Evolutionary conservation across 2,797 vertebrate genomes (phyloP).

Genomic region (Bufotes viridis): DNA sequence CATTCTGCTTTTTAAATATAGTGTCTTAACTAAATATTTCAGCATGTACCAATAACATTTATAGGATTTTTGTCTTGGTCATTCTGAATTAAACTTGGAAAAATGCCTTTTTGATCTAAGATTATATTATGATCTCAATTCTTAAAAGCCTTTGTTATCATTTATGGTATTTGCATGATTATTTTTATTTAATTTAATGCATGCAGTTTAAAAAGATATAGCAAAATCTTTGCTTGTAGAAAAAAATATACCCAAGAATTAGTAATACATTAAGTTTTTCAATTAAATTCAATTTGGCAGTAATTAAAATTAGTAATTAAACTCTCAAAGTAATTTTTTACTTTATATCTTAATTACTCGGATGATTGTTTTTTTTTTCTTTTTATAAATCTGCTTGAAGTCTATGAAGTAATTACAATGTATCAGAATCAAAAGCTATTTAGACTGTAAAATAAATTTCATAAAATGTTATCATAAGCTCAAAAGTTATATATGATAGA

Average conservation of each 20-base stretch:
- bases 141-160: constrained; percentile 24
- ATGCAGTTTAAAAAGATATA: not conserved
- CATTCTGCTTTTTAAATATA: not conserved
- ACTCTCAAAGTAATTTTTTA: constrained; percentile 21
- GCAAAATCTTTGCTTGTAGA: not conserved
- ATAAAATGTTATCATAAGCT: not conserved
- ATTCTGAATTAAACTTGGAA: constrained; percentile 5
- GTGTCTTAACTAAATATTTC: not conserved
- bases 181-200: constrained; percentile 4
- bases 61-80: no score
- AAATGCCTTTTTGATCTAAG: not conserved
- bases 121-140: constrained; percentile 25
- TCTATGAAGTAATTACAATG: constrained; percentile 19
- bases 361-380: constrained; percentile 19
- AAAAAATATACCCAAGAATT: constrained; percentile 2
- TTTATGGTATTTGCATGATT: constrained; percentile 17
- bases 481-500: not conserved
- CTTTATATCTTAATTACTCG: constrained; percentile 28
- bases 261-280: constrained; percentile 14
- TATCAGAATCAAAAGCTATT: constrained; percentile 21
- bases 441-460: constrained; percentile 14
- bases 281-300: constrained; percentile 26
- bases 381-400: constrained; percentile 26
- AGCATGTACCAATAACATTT: not conserved
- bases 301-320: constrained; percentile 41